phyloP scores from a whole-genome alignment of 2,113 vertebrate species.

The Hippocampus comes region DNA sequence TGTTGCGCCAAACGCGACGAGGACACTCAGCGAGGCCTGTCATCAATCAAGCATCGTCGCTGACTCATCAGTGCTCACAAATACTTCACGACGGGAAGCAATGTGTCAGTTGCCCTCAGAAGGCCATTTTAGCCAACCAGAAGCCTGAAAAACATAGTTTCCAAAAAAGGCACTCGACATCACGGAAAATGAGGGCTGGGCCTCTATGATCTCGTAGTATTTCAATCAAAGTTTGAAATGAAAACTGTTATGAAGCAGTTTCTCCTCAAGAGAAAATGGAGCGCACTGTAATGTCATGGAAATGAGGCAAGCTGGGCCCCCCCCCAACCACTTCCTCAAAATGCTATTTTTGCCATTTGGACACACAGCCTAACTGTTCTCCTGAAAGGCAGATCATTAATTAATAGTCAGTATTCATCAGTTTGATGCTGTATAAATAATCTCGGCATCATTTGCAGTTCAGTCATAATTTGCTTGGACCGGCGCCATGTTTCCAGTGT shows the following conservation, averaged over 20 bases:
- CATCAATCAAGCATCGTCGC: constrained; percentile 42
- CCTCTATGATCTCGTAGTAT: too few relatives aligned
- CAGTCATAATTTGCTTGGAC: constrained; percentile 2
- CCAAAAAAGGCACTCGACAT: neutral
- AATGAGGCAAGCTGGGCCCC: too few relatives aligned
- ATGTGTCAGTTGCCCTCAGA: constrained; percentile 23
- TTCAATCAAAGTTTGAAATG: neutral
- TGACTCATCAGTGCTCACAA: constrained; percentile 37
- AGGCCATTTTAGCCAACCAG: neutral
- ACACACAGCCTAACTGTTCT: neutral
- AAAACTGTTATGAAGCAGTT: neutral
- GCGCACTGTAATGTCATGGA: too few relatives aligned
- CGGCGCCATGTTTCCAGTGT: neutral
- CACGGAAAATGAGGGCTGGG: too few relatives aligned
- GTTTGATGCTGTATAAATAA: constrained; percentile 4
- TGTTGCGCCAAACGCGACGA: constrained; percentile 39
- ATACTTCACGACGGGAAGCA: constrained; percentile 13
- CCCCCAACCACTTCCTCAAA: neutral
- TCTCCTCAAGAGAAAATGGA: neutral
- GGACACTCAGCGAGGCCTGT: constrained; percentile 38
- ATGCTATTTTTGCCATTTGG: neutral
- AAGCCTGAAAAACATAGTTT: neutral
- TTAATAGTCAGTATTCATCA: neutral
- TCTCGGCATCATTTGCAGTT: neutral
- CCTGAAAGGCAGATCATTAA: neutral